phyloP scores from a whole-genome alignment of 2,797 vertebrate species.

The Platalea minor region DNA sequence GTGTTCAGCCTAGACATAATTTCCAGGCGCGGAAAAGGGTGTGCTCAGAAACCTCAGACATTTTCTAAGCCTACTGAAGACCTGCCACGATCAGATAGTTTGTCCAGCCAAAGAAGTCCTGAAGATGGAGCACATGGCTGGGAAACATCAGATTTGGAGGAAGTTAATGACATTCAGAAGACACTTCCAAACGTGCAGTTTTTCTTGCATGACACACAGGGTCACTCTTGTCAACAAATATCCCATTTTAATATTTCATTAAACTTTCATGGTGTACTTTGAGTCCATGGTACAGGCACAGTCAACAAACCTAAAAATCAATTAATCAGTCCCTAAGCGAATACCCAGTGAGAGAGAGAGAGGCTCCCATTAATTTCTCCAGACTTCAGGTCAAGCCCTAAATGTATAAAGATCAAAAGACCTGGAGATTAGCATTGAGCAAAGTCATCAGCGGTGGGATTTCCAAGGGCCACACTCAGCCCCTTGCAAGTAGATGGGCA shows the following conservation, averaged over 20 bases:
- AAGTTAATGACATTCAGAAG: neutral
- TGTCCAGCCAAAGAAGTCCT: neutral
- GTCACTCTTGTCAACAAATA: constrained; percentile 58
- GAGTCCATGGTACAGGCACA: neutral
- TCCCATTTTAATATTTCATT: constrained; percentile 60
- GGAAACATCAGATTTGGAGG: neutral
- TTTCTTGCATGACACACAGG: constrained; percentile 54
- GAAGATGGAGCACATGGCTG: constrained; percentile 6
- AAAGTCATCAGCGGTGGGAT: constrained; percentile 32
- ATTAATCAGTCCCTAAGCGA: constrained; percentile 48
- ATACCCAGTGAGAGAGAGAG: constrained; percentile 21
- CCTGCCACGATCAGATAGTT: neutral
- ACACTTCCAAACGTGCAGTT: neutral
- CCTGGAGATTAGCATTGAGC: constrained; percentile 11
- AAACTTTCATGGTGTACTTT: constrained; percentile 51
- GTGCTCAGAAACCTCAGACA: neutral
- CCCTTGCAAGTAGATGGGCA: neutral
- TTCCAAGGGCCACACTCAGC: neutral
- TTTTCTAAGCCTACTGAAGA: neutral
- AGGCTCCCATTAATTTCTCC: constrained; percentile 48
- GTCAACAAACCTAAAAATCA: constrained; percentile 54
- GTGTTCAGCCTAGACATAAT: neutral
- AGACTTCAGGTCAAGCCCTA: constrained; percentile 51
- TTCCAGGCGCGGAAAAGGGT: neutral
- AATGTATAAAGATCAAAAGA: constrained; percentile 55